Evolutionary conservation across 1,140 invertebrate species (phyloP), one percentile per base, ranked within the genome.

Genomic region (Microvelia longipes): DNA sequence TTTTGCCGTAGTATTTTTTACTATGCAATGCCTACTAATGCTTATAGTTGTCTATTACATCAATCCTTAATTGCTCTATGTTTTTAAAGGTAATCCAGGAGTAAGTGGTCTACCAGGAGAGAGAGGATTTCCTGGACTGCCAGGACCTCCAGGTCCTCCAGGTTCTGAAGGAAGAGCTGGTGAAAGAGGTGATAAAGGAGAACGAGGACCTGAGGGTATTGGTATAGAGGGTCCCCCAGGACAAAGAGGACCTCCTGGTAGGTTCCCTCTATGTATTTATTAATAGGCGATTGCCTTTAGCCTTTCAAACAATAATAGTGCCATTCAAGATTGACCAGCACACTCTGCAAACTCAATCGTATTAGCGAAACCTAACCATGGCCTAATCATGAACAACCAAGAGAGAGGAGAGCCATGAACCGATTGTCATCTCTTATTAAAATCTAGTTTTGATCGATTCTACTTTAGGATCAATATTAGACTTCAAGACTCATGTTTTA

Each of bases 161-260:
- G 88, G 89, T 27, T 79, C 78, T 15, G 76, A 79, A 13, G 89
- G 89, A 5, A 73, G 75, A 11, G 74, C 79, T 63, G 88, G 89
- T 0, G 83, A 86, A 74, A 82, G 84, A 73, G 89, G 89, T 0
- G 88, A 89, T 68, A 89, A 88, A 75, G 89, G 89, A 0, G 88
- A 90, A 5, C 77, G 85, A 76, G 89, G 89, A 1, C 77, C 79
- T 0, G 84, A 89, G 77, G 88, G 88, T 1, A 74, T 87, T 50
- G 87, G 87, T 0, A 72, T 85, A 1, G 88, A 88, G 79, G 89
- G 89, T n/a, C 83, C 85, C 1, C 79, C 83, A 66, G 89, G 89
- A 60, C 81, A 83, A 1, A 79, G 82, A 75, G 88, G 89, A 67
- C 69, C 80, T 68, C 83, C 83, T 81, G 88, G 88, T 89, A 79